Percentiles rank a stretch among this genome's conserved stretches.
Evolutionary conservation across 2,797 vertebrate genomes (phyloP).

Genomic region (Garrulus glandarius): DNA sequence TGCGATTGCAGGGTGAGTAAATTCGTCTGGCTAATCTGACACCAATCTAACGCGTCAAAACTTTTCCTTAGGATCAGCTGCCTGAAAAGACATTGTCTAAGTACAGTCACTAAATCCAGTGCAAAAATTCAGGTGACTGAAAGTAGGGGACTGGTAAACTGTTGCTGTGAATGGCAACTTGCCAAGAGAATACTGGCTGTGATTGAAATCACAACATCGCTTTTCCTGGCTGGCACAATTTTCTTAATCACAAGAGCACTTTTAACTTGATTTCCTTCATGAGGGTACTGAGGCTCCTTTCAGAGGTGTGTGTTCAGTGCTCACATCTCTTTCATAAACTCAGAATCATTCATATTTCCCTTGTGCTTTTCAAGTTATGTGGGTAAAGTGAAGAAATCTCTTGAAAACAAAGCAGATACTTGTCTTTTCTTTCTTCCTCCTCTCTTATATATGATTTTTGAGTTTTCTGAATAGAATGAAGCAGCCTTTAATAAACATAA

Average conservation of each 20-base stretch:
- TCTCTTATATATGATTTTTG: not conserved
- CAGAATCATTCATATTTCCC: not conserved
- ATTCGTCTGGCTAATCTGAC: not conserved
- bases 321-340: not conserved
- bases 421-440: not conserved
- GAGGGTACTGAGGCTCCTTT: not conserved
- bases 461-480: not conserved
- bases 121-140: not conserved
- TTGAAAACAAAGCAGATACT: not conserved
- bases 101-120: not conserved
- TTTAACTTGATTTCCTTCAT: not conserved
- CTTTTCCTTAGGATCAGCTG: not conserved
- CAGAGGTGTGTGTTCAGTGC: not conserved
- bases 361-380: not conserved
- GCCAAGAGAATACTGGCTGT: not conserved
- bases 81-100: not conserved
- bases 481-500: not conserved
- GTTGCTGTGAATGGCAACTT: not conserved
- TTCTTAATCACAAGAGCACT: not conserved
- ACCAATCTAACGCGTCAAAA: fast-evolving
- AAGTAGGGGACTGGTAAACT: not conserved
- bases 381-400: not conserved
- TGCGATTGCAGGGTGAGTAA: not conserved
- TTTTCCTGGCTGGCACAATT: not conserved
- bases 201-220: not conserved